Evolutionary conservation across 2,888 invertebrate species (phyloP), one percentile per base, ranked within the genome.

Genomic region (Plutella xylostella): DNA sequence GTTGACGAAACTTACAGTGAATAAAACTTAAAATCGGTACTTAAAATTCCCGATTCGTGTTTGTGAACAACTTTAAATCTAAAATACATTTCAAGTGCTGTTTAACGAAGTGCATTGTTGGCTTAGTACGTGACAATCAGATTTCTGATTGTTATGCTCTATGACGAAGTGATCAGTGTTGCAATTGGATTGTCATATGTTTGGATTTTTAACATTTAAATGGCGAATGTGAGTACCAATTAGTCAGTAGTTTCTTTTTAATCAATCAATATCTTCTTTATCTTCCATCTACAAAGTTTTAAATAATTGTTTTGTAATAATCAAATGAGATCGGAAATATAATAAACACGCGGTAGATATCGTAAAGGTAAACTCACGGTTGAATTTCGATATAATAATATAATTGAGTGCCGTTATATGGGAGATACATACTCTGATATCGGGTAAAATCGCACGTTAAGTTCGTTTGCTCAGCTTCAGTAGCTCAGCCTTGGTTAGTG

Each of bases 141-240:
- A 55, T 61, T 54, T 62, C 52, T 51, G 57, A 67, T 65, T 68
- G 65, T 68, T 65, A 63, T 74, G 69, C 56, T 61, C 58, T 55
- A 53, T 58, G 63, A 64, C 65, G 60, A 68, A 74, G 74, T 78
- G 76, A 70, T 65, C 63, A 65, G 76, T 78, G 76, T 58, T 57
- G 56, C 63, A 65, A 64, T 68, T 72, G 79, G 77, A 79, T 78
- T 79, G 68, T 69, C 64, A 58, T 60, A 56, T 57, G 58, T 61
- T 74, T 66, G 74, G 76, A 73, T 70, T 69, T 55, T 50, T 30
- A 12, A 55, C 66, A 62, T 55, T 66, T 70, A 61, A 68, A 78
- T 78, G 76, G 72, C 65, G 53, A 65, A 59, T 63, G 80, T 80
- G 62, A 80, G 80, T 80, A 65, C 44, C 9, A 34, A 34, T n/a